A percentile compares a stretch with the other conserved stretches of the same genome.
phyloP scores from a whole-genome alignment of 1,140 invertebrate species.

The Dicyema japonicum region DNA sequence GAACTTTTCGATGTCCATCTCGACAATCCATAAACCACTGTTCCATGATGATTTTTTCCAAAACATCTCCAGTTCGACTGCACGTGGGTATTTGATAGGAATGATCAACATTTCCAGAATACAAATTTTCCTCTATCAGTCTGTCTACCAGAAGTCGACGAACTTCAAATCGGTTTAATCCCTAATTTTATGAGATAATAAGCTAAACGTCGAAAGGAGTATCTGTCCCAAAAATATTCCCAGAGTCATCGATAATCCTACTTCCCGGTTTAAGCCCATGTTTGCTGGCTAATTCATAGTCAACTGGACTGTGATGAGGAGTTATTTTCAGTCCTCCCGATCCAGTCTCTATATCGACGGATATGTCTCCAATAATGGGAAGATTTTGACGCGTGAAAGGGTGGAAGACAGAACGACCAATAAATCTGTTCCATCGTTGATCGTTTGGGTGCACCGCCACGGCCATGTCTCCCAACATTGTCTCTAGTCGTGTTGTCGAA shows the following conservation, averaged over 20 bases:
- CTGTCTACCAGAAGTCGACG: slow-evolving; percentile 4
- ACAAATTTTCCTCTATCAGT: slow-evolving; percentile 3
- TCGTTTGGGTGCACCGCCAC: slow-evolving; percentile 7
- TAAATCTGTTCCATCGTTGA: slow-evolving; percentile 3
- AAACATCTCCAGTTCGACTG: slow-evolving; percentile 7
- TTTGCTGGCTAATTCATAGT: slow-evolving; percentile 4
- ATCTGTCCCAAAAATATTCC: not conserved
- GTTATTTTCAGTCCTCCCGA: slow-evolving; percentile 6
- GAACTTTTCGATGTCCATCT: slow-evolving; percentile 5
- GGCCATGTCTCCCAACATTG: slow-evolving; percentile 6
- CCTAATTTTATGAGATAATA: slow-evolving; percentile 2
- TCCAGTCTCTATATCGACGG: slow-evolving; percentile 4
- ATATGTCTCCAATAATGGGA: slow-evolving; percentile 4
- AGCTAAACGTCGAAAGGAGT: not conserved
- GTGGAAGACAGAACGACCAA: slow-evolving; percentile 2
- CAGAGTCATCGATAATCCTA: not conserved
- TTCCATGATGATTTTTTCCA: slow-evolving; percentile 7
- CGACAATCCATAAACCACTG: slow-evolving; percentile 8
- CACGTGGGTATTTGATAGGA: slow-evolving; percentile 5
- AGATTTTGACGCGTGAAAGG: slow-evolving; percentile 3
- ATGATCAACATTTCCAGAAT: slow-evolving; percentile 4
- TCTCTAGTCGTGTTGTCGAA: slow-evolving; percentile 6
- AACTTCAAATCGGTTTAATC: slow-evolving; percentile 10
- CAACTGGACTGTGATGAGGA: slow-evolving; percentile 5
- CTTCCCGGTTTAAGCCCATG: slow-evolving; percentile 2